These are phyloP conservation scores for Nezara viridula DNA, from an alignment of 2,888 invertebrate species.

Conservation along the genomic window DNA sequence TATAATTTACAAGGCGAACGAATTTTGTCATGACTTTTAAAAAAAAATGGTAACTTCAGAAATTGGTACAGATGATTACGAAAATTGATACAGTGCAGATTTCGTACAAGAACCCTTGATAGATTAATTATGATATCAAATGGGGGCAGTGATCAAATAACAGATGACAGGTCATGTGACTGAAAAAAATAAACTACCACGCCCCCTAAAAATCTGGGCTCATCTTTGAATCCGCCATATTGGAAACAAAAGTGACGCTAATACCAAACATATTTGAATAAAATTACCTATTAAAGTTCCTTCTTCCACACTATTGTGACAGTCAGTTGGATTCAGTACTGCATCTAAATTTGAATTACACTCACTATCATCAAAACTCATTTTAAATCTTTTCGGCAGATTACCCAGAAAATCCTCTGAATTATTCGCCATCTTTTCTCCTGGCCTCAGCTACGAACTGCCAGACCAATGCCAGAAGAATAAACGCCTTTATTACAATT, in stretches of 20 bases:
- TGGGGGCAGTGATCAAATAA: neutral
- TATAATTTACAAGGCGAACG: neutral
- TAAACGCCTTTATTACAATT: neutral
- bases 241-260: constrained; percentile 61
- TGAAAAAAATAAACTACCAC: constrained; percentile 57
- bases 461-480: neutral
- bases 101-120: neutral
- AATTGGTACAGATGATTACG: too few relatives aligned
- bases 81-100: neutral
- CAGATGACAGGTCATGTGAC: constrained; percentile 59
- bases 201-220: constrained; percentile 60
- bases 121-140: neutral
- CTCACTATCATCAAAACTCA: constrained; percentile 57
- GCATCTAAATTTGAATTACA: constrained; percentile 60
- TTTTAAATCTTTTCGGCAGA: constrained; percentile 67
- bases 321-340: constrained; percentile 59
- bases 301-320: constrained; percentile 58
- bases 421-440: constrained; percentile 70
- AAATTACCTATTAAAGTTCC: constrained; percentile 62
- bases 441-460: constrained; percentile 47
- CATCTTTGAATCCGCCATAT: constrained; percentile 64
- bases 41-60: neutral
- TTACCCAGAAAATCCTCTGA: constrained; percentile 69
- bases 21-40: neutral
- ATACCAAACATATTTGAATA: constrained; percentile 62